Conservation (phyloP, 2,113 vertebrate species). For the Sapayoa aenigma region DNA sequence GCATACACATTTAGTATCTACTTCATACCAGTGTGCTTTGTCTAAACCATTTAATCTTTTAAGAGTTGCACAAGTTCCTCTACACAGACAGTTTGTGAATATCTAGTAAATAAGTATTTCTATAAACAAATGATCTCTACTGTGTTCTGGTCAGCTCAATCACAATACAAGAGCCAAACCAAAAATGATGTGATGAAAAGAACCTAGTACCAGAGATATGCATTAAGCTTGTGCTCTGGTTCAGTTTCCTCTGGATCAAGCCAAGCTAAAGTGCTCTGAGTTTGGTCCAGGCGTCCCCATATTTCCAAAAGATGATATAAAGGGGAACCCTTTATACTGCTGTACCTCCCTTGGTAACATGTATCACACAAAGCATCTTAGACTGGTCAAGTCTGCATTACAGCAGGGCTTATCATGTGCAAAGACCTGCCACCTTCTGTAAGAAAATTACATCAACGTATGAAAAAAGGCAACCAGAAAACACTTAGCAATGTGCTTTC, state of each 20-base stretch:
- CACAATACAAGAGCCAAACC: neutral
- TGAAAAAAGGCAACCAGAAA: neutral
- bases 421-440: neutral
- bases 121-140: neutral
- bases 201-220: neutral
- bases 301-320: neutral
- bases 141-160: neutral
- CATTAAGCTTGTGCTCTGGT: neutral
- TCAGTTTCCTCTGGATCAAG: neutral
- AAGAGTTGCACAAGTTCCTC: neutral
- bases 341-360: neutral
- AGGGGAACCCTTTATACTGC: neutral
- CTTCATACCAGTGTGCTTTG: neutral
- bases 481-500: neutral
- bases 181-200: neutral
- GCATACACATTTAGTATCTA: neutral
- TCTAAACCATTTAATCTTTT: neutral
- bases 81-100: neutral
- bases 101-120: neutral
- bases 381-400: neutral
- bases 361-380: neutral
- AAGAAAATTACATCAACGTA: neutral
- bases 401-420: neutral
- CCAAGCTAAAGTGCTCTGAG: neutral
- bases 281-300: neutral